Evolutionary conservation across 2,888 invertebrate species (phyloP), one percentile per base, ranked within the genome.

Genomic region (Agonopterix alstromeriana): DNA sequence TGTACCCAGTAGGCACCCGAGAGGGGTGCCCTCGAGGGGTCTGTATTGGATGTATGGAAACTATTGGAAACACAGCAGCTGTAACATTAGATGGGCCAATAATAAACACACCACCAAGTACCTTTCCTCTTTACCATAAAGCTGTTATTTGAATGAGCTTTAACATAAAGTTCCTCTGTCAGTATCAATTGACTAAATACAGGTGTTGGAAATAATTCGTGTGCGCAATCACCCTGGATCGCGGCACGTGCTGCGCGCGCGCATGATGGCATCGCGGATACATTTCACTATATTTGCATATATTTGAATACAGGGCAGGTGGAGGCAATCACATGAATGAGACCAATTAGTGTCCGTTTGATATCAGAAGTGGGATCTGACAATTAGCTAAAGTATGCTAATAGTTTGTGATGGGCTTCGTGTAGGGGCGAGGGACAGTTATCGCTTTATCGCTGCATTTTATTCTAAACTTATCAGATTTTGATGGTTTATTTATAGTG

Each of bases 371-470:
- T 38, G 9, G 38, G 36, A 55, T 53, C 42, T 38, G 12, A 36
- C 54, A 53, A 53, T 54, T 53, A 54, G 43, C 35, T 10, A 27
- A 49, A 49, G 48, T 47, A 48, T 50, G 52, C 45, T 52, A 52
- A 54, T 49, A 49, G 52, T 35, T 14, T 41, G 17, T 47, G 41
- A 44, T 27, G 41, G 38, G 41, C 38, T 27, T 27, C 27, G 27
- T 27, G 27, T 27, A 27, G 12, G 35, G 14, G 35, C 11, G 41
- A 27, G 35, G 36, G 45, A 35, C 35, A 35, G 41, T 38, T 49
- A 44, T 11, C 36, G 35, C 41, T 41, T 35, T 46, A 46, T 46
- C 46, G 41, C 10, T 11, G 27, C 40, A 41, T 41, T 35, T 17
- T 11, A 45, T 38, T 8, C 38, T 38, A 10, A 17, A 27, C 7